These are phyloP conservation scores for Hippoglossus stenolepis DNA, from an alignment of 2,113 vertebrate species.

Conservation along the genomic window DNA sequence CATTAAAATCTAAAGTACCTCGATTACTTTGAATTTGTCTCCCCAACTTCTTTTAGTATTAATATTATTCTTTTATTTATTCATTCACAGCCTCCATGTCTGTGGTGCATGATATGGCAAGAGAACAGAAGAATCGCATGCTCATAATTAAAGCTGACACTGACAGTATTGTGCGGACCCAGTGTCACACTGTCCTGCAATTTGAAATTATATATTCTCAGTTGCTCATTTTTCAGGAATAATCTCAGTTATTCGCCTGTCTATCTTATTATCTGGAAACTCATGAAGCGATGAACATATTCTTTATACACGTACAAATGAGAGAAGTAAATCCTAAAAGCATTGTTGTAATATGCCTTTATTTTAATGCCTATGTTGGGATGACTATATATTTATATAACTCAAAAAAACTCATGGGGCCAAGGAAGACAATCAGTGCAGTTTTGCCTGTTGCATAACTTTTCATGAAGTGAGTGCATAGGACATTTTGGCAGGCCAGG, in stretches of 20 bases:
- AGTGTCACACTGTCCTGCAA: background rate
- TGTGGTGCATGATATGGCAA: no score
- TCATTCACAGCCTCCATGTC: no score
- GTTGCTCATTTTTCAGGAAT: background rate
- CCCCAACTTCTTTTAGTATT: no score
- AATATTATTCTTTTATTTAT: background rate
- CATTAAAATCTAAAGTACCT: no score
- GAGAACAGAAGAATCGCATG: no score
- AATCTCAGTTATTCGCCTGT: background rate
- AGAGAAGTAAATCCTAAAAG: no score
- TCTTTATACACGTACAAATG: no score
- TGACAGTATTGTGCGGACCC: no score
- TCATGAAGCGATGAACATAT: no score
- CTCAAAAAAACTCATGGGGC: slow-evolving; percentile 27
- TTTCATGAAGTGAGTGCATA: background rate
- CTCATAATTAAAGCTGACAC: background rate
- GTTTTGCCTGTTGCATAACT: slow-evolving; percentile 45
- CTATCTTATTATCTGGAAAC: background rate
- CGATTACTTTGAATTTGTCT: no score
- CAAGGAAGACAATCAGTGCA: slow-evolving; percentile 1
- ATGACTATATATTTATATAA: slow-evolving; percentile 21
- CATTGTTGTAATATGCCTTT: background rate
- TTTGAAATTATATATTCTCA: no score
- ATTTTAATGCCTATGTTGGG: background rate
- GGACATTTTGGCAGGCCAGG: background rate